Base-by-base conservation (phyloP, 2,113 vertebrate genomes). In the Neodon shergylaensis region DNA sequence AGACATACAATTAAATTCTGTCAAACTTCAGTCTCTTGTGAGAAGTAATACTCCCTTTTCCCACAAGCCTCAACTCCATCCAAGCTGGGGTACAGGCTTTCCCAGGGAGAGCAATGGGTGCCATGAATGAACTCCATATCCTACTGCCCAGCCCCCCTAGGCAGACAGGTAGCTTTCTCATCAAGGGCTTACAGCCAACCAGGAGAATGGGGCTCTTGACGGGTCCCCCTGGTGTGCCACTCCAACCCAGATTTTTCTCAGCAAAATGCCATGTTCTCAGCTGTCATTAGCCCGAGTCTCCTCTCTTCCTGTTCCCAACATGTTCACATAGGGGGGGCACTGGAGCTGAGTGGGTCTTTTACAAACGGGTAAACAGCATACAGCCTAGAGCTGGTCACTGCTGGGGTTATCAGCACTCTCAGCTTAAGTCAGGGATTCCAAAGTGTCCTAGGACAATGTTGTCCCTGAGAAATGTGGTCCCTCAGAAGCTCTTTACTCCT, bases 1-100 rank as follows among this genome's bases (percentile, higher is more conserved):
- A 96, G 91, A 96, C 95, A 95, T 92, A 77, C 96, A 96, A 95
- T 97, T 92, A 97, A 93, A 96, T 70, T 94, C 63, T 92, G 91
- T 92, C 82, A 78, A 95, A 95, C 76, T 94, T 92, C 16, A 78
- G 68, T 95, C 81, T 94, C 93, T 44, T 68, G 72, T n/a, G 28
- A 63, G 54, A 95, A 81, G 49, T 91, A 95, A 96, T 47, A 92
- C 22, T 33, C 78, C 82, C 87, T 70, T 88, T 96, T 83, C 88
- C 65, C 66, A 85, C 84, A 96, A 95, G 89, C 66, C 49, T 96
- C 77, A 89, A 83, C 90, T 88, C 88, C 86, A 96, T 63, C 83
- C 96, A 92, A 78, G 65, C 66, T 93, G 65, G 87, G 83, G 74
- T 95, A 70, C 84, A 95, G 87, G 95, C 42, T 90, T 49, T 90